Evolutionary conservation across 2,797 vertebrate species (phyloP), one percentile per base, ranked within the genome.

Genomic region (Coilia nasus): DNA sequence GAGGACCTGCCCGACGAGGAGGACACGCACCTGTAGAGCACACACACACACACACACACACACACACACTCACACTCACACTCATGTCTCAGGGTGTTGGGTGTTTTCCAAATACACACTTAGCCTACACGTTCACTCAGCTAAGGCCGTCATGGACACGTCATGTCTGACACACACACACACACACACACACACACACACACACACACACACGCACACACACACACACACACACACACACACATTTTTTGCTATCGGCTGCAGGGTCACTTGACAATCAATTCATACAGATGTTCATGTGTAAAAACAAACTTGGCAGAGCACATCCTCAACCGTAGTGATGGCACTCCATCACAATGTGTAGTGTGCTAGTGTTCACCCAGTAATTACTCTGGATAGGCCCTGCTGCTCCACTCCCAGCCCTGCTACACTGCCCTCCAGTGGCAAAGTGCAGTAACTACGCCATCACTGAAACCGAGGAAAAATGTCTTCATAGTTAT

Each of bases 11-110:
- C 94, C 0, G 97, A 97, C 2, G 98, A 98, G 90, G 98, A 99
- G 92, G 98, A 99, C 93, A 99, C 98, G 0, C 98, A 99, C 93
- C 96, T 99, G 94, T 99, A 96, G 50, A 64, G n/a, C 50, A 54
- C 50, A 54, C 50, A 54, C 50, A 54, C 50, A 54, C 50, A 54
- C 50, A 54, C 50, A 14, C 50, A 54, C 50, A 54, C 50, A 54
- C 50, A 54, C 50, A 54, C 50, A 54, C 50, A 14, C 14, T 1
- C 50, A 9, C 50, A 54, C 14, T 3, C 9, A 54, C 50, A 54
- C 2, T 2, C 35, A 41, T 2, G 59, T 62, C 21, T n/a, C n/a
- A n/a, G 23, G 59, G 59, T n/a, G 1, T n/a, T n/a, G 59, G 59
- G n/a, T 23, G 11, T 64, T 64, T 15, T 0, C 25, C 28, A 71